phyloP scores from a whole-genome alignment of 2,797 vertebrate species.

The Arvicola amphibius region DNA sequence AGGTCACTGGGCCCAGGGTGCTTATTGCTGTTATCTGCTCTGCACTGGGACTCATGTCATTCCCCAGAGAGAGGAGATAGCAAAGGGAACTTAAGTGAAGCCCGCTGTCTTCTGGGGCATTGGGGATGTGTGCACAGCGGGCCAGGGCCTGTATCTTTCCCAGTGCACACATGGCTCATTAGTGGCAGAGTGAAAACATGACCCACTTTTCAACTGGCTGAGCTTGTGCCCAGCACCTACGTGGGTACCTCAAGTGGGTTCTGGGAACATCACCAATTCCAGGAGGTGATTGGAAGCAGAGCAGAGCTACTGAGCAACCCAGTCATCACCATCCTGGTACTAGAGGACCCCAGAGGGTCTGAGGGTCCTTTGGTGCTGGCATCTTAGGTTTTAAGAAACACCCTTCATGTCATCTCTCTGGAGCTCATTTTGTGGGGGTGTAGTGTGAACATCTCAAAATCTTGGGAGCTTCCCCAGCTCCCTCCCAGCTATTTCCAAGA shows the following conservation, averaged over 20 bases:
- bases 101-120: neutral
- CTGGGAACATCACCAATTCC: neutral
- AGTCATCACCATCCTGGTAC: neutral
- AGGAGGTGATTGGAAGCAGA: neutral
- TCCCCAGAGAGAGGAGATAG: neutral
- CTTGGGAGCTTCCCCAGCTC: neutral
- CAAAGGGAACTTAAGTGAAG: neutral
- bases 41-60: neutral
- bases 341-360: neutral
- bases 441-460: slow-evolving; percentile 1
- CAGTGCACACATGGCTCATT: neutral
- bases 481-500: neutral
- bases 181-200: neutral
- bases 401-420: neutral
- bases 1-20: neutral
- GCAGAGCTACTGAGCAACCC: neutral
- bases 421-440: neutral
- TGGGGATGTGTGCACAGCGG: neutral
- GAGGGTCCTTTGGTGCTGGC: neutral
- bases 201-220: neutral
- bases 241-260: neutral
- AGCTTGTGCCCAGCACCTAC: neutral
- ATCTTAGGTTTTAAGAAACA: neutral
- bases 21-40: neutral
- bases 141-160: neutral